Conservation (phyloP, 2,888 invertebrate genomes). For the Eudasyphora cyanicolor region DNA sequence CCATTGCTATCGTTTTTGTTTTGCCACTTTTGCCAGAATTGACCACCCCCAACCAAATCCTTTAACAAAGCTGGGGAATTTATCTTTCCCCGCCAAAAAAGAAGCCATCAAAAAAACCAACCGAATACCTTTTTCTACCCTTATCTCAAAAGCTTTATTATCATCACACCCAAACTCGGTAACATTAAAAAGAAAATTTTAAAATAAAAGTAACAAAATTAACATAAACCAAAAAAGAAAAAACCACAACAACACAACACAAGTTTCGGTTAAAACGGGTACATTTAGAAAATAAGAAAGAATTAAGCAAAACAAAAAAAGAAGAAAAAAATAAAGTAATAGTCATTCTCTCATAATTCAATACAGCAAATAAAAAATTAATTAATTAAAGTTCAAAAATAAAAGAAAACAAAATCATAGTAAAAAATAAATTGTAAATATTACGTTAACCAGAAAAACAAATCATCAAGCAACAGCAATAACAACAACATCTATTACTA, state of each 20-base stretch:
- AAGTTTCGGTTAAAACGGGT: slow-evolving; percentile 77
- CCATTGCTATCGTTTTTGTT: neutral
- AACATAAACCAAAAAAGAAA: slow-evolving; percentile 14
- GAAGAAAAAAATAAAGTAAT: neutral
- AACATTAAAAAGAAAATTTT: neutral
- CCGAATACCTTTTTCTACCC: neutral
- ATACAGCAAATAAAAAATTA: neutral
- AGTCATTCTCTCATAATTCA: neutral
- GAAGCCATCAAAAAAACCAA: neutral
- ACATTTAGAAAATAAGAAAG: slow-evolving; percentile 35
- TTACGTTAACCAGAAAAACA: neutral
- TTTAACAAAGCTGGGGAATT: neutral
- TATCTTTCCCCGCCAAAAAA: neutral
- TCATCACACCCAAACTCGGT: too few relatives aligned
- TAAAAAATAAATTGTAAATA: slow-evolving; percentile 14
- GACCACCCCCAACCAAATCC: neutral
- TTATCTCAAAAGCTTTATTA: neutral
- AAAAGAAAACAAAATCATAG: neutral
- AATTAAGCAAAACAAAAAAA: neutral
- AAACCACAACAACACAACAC: slow-evolving; percentile 67
- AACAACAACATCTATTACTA: neutral
- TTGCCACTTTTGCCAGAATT: neutral
- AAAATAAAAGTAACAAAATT: slow-evolving; percentile 19
- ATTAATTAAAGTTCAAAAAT: slow-evolving; percentile 19
- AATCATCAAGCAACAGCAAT: neutral